A percentile compares a stretch with the other conserved stretches of the same genome.
Conservation (phyloP, 2,888 invertebrate species). For the Caenorhabditis uteleia region DNA sequence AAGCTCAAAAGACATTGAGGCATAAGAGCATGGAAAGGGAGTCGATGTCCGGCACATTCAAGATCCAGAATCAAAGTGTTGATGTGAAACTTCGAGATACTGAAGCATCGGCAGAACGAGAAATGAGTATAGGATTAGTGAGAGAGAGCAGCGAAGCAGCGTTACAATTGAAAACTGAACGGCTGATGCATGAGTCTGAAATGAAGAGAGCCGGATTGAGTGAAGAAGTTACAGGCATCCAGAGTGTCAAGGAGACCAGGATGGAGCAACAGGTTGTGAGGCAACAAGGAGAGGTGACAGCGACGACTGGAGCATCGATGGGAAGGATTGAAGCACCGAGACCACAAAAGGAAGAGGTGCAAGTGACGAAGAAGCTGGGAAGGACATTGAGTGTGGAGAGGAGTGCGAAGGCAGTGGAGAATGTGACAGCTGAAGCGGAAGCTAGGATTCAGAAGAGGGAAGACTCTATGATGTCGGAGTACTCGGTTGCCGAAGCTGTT, state of each 20-base stretch:
- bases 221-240: slow-evolving; percentile 27
- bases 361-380: slow-evolving; percentile 14
- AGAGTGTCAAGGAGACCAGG: slow-evolving; percentile 20
- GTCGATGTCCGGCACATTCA: too few species aligned
- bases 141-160: too few species aligned
- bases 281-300: slow-evolving; percentile 22
- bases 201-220: slow-evolving; percentile 11
- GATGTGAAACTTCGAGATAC: too few species aligned
- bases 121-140: too few species aligned
- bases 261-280: slow-evolving; percentile 13
- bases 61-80: too few species aligned
- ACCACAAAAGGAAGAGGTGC: slow-evolving; percentile 26
- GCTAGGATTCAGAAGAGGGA: slow-evolving; percentile 25
- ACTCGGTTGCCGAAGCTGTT: slow-evolving; percentile 6
- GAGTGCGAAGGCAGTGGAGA: slow-evolving; percentile 13
- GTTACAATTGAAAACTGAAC: too few species aligned
- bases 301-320: slow-evolving; percentile 23
- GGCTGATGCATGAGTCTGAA: too few species aligned
- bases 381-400: slow-evolving; percentile 30
- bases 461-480: slow-evolving; percentile 19
- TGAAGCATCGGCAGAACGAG: too few species aligned
- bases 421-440: slow-evolving; percentile 18
- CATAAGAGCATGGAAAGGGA: slow-evolving; percentile 23
- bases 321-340: slow-evolving; percentile 29
- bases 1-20: slow-evolving; percentile 28